phyloP scores from a whole-genome alignment of 2,113 vertebrate species.

The Oriolus oriolus region DNA sequence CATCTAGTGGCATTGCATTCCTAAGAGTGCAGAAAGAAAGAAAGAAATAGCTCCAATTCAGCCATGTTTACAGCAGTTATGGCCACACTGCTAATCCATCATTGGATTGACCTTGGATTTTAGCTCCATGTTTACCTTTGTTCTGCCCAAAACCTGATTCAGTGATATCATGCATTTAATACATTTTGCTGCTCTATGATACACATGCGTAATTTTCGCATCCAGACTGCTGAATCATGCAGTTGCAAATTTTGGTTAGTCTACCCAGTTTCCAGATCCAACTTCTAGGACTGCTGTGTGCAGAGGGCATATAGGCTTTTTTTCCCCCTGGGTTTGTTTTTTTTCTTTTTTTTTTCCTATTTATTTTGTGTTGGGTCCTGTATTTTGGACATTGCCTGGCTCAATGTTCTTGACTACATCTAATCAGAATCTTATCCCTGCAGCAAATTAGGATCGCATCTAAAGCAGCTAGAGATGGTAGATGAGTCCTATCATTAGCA shows the following conservation, averaged over 20 bases:
- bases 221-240: constrained; percentile 45
- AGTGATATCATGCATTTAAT: neutral
- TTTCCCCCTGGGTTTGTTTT: neutral
- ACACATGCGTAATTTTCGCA: neutral
- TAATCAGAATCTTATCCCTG: neutral
- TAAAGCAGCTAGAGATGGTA: neutral
- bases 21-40: neutral
- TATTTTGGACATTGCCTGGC: neutral
- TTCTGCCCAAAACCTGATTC: neutral
- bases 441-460: neutral
- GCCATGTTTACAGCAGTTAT: neutral
- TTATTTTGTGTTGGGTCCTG: neutral
- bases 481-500: neutral
- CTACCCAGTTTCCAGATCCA: neutral
- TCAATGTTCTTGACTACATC: neutral
- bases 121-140: neutral
- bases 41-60: neutral
- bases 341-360: neutral
- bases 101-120: constrained; percentile 30
- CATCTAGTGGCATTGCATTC: neutral
- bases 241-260: neutral
- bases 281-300: neutral
- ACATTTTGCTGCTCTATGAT: neutral
- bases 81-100: neutral
- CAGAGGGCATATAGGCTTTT: neutral